phyloP scores from a whole-genome alignment of 1,140 invertebrate species.

The Teleopsis dalmanni region DNA sequence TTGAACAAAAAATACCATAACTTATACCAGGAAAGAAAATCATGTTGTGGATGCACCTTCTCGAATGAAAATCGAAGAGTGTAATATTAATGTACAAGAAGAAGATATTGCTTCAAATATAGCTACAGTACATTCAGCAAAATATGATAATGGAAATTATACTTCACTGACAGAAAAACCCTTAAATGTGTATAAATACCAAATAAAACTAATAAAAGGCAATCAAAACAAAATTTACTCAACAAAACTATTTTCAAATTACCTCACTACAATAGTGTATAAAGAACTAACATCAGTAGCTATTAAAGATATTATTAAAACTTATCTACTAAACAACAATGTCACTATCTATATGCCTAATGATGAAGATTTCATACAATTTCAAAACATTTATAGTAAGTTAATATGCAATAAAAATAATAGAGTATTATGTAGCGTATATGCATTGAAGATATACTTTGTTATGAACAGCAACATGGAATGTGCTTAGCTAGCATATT shows the following conservation, averaged over 20 bases:
- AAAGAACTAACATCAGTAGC: neutral
- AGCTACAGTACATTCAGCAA: neutral
- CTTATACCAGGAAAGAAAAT: too few relatives aligned
- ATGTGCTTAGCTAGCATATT: too few relatives aligned
- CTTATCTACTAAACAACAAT: neutral
- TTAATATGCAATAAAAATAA: too few relatives aligned
- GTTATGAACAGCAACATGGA: too few relatives aligned
- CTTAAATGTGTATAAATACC: neutral
- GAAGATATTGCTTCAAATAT: neutral
- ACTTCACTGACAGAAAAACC: neutral
- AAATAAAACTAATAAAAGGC: neutral
- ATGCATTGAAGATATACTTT: too few relatives aligned
- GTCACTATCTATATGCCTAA: neutral
- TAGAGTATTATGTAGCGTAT: too few relatives aligned
- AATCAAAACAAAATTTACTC: neutral
- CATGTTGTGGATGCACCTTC: neutral
- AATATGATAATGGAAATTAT: neutral
- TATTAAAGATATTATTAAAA: constrained; percentile 2
- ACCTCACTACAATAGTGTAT: neutral
- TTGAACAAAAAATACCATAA: too few relatives aligned
- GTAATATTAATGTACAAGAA: neutral
- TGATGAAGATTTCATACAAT: constrained; percentile 1
- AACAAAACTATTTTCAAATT: neutral
- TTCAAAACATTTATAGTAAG: neutral
- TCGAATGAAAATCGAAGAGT: neutral